phyloP scores from a whole-genome alignment of 2,797 vertebrate genomes.

The Onychomys leucogaster region DNA sequence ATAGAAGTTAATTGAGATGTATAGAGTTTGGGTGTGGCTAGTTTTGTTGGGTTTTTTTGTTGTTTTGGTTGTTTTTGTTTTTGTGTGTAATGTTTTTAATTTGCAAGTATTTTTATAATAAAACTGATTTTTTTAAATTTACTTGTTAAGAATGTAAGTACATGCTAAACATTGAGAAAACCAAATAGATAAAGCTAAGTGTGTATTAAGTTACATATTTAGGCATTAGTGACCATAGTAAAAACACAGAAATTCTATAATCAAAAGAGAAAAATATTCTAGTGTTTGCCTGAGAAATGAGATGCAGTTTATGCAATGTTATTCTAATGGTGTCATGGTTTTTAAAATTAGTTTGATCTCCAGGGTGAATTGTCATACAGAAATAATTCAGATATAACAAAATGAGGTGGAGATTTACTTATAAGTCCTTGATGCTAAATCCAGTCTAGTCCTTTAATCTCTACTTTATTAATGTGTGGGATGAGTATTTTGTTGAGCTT shows the following conservation, averaged over 20 bases:
- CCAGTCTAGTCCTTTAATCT: not conserved
- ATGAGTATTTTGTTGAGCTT: not conserved
- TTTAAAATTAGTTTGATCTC: not conserved
- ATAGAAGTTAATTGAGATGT: not conserved
- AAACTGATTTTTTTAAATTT: not conserved
- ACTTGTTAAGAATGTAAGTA: not conserved
- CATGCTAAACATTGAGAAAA: not conserved
- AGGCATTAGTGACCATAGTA: not conserved
- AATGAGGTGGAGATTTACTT: not conserved
- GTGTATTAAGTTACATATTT: not conserved
- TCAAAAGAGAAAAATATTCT: not conserved
- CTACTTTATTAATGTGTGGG: not conserved
- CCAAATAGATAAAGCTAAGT: not conserved
- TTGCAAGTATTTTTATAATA: not conserved
- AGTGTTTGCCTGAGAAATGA: constrained; percentile 9
- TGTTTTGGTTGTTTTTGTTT: too few relatives aligned
- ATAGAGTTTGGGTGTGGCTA: not conserved
- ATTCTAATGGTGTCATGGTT: not conserved
- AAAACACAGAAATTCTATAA: not conserved
- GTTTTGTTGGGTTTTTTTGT: not conserved
- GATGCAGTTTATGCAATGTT: not conserved
- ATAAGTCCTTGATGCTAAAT: not conserved
- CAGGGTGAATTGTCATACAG: not conserved
- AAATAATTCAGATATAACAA: not conserved
- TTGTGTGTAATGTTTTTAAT: not conserved